Conservation (phyloP, 2,888 invertebrate genomes). For the Drosophila mayaguana region DNA sequence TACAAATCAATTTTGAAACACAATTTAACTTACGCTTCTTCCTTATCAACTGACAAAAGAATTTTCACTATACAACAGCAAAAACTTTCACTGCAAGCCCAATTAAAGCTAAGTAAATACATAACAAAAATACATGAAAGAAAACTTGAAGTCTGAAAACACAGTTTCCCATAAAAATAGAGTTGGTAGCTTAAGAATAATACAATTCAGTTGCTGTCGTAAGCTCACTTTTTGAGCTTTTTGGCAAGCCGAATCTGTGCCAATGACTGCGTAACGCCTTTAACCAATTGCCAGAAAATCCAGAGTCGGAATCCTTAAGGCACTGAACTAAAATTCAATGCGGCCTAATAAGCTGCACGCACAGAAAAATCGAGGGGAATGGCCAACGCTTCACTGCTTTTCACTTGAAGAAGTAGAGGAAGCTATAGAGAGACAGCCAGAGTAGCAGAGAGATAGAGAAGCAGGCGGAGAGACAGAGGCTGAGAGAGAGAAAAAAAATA, state of each 20-base stretch:
- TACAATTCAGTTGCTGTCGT: slow-evolving; percentile 1
- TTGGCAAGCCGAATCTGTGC: slow-evolving; percentile 13
- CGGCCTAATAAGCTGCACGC: slow-evolving; percentile 59
- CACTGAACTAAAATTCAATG: slow-evolving; percentile 60
- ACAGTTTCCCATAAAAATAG: background rate
- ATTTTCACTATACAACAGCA: background rate
- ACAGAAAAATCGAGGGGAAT: slow-evolving; percentile 25
- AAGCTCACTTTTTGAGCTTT: slow-evolving; percentile 1
- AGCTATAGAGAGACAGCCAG: background rate
- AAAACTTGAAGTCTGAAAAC: background rate
- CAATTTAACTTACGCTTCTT: too few relatives aligned
- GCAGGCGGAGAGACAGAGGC: background rate
- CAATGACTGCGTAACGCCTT: slow-evolving; percentile 43
- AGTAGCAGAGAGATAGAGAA: too few relatives aligned
- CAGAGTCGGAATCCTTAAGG: slow-evolving; percentile 39
- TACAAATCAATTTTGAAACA: too few relatives aligned
- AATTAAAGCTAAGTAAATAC: background rate
- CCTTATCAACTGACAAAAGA: background rate
- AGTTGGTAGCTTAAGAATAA: background rate
- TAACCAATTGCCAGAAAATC: slow-evolving; percentile 51
- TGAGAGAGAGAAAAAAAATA: slow-evolving; percentile 16
- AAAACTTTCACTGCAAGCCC: background rate
- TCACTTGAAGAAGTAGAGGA: background rate
- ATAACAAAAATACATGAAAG: background rate
- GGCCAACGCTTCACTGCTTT: slow-evolving; percentile 39